Percentiles rank a stretch among this genome's conserved stretches.
phyloP scores from a whole-genome alignment of 2,113 vertebrate species.

The Erythrocercus mccallii region DNA sequence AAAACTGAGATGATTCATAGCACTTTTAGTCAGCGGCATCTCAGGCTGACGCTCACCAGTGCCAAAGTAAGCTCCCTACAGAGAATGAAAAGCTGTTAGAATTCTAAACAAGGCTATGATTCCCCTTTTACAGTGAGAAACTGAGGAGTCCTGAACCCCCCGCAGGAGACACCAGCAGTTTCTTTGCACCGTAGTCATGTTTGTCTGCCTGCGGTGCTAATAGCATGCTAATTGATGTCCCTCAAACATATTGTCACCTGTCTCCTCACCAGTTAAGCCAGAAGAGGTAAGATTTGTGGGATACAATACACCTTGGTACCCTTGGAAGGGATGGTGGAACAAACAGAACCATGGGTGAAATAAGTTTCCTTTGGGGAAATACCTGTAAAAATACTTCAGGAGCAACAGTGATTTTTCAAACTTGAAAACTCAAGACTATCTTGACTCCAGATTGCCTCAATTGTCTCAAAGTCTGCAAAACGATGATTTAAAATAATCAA shows the following conservation, averaged over 20 bases:
- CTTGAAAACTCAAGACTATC: not conserved
- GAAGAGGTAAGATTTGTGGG: not conserved
- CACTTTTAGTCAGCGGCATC: not conserved
- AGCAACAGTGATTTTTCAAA: not conserved
- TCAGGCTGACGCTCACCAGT: not conserved
- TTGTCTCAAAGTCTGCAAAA: not conserved
- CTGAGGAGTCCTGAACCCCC: not conserved
- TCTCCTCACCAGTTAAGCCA: not conserved
- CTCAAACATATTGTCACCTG: not conserved
- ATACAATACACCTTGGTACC: not conserved
- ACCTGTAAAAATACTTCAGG: not conserved
- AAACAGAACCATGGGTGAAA: not conserved
- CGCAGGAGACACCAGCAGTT: not conserved
- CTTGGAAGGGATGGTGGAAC: not conserved
- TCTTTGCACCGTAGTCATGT: rapidly evolving
- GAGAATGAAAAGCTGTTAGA: not conserved
- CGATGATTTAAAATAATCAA: not conserved
- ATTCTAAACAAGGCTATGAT: not conserved
- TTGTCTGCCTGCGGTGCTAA: not conserved
- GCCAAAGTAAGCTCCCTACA: not conserved
- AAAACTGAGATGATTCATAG: not conserved
- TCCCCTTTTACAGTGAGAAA: not conserved
- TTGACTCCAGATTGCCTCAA: not conserved
- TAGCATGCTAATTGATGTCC: not conserved
- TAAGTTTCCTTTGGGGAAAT: not conserved